Conservation (phyloP, 2,113 vertebrate genomes). For the Microtus oregoni region DNA sequence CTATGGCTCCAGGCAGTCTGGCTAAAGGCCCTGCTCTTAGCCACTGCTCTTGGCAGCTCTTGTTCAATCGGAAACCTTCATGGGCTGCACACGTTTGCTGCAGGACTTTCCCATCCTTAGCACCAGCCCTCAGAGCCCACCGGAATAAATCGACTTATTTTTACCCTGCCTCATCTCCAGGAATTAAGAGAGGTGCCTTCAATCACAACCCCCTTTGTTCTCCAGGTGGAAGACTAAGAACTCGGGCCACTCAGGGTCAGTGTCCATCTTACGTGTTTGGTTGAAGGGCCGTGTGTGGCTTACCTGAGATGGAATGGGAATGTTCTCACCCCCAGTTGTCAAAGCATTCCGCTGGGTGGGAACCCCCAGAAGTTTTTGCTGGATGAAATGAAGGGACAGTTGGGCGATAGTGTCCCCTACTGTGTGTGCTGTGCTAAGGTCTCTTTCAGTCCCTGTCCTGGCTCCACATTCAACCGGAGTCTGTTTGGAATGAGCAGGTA, state of each 20-base stretch:
- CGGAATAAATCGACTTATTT: not conserved
- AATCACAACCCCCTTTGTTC: not conserved
- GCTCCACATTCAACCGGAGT: no score
- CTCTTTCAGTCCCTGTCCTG: not conserved
- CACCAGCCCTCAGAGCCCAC: not conserved
- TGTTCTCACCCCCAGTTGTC: not conserved
- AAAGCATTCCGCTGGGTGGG: not conserved
- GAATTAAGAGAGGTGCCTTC: not conserved
- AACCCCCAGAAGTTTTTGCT: not conserved
- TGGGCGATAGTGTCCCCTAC: not conserved
- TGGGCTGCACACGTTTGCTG: not conserved
- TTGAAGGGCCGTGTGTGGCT: not conserved
- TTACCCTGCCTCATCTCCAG: not conserved
- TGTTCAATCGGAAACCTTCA: not conserved
- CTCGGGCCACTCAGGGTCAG: accelerated
- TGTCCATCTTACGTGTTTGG: not conserved
- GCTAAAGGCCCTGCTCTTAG: not conserved
- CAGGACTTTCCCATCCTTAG: not conserved
- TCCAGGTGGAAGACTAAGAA: not conserved
- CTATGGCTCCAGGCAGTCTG: not conserved
- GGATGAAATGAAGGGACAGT: not conserved
- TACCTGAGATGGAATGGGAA: not conserved
- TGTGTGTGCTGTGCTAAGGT: not conserved
- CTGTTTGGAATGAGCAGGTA: not conserved
- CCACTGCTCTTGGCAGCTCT: not conserved